These are phyloP conservation scores for Acanthococcus lagerstroemiae DNA, from an alignment of 2,888 invertebrate genomes.

Conservation along the genomic window DNA sequence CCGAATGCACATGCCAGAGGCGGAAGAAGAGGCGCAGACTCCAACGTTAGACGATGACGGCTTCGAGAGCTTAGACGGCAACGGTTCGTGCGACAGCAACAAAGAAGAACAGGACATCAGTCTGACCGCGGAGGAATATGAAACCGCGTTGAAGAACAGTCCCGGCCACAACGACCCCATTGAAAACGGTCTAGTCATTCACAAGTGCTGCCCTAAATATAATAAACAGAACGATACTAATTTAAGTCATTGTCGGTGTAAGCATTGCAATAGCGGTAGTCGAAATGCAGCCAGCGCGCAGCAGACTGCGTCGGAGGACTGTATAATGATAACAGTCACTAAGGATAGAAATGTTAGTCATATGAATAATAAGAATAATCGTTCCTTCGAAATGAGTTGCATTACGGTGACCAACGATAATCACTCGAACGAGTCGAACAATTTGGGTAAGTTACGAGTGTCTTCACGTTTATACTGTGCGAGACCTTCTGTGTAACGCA, in stretches of 20 bases:
- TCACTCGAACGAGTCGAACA: too few relatives aligned
- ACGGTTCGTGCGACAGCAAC: conserved; percentile 58
- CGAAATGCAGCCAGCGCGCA: too few relatives aligned
- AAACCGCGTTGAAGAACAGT: conserved; percentile 15
- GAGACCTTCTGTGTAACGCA: too few relatives aligned
- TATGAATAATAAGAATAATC: too few relatives aligned
- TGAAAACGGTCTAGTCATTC: conserved; percentile 27
- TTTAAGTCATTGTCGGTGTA: conserved; percentile 12
- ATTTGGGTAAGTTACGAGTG: too few relatives aligned
- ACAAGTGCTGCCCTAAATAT: conserved; percentile 23
- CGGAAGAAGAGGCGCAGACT: conserved; percentile 5
- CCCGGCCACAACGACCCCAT: conserved; percentile 15
- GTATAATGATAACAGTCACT: too few relatives aligned
- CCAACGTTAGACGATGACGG: conserved; percentile 58
- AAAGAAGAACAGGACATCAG: conserved; percentile 41
- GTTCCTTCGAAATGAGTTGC: too few relatives aligned
- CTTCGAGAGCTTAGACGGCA: conserved; percentile 71
- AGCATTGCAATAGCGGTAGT: too few relatives aligned
- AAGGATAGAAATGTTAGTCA: too few relatives aligned
- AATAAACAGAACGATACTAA: conserved; percentile 18
- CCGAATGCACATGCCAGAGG: conserved; percentile 33
- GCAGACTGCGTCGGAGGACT: too few relatives aligned
- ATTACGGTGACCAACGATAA: too few relatives aligned
- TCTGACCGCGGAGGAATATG: conserved; percentile 23
- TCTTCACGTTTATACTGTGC: too few relatives aligned